Evolutionary conservation across 1,140 invertebrate genomes (phyloP).

Genomic region (Nasonia giraulti): DNA sequence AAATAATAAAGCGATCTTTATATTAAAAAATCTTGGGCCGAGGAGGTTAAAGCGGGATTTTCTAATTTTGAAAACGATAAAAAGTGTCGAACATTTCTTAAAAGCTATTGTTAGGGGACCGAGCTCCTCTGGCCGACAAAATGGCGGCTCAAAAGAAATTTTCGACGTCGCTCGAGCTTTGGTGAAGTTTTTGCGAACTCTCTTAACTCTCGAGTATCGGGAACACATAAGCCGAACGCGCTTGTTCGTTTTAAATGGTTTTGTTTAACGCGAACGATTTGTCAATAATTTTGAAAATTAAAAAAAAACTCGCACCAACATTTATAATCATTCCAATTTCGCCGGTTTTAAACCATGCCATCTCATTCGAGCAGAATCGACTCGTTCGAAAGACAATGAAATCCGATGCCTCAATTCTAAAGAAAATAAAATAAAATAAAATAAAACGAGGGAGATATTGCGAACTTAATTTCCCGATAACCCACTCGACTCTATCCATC

Average conservation of each 20-base stretch:
- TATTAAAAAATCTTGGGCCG: too few relatives aligned
- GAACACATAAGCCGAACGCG: too few relatives aligned
- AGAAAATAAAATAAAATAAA: not conserved
- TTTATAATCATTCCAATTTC: too few relatives aligned
- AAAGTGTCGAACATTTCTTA: not conserved
- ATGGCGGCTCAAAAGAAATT: slow-evolving; percentile 43
- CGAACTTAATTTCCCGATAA: not conserved
- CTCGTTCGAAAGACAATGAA: not conserved
- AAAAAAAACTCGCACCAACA: not conserved
- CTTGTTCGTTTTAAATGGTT: not conserved
- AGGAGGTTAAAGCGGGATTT: not conserved
- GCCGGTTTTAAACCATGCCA: too few relatives aligned
- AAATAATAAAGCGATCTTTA: not conserved
- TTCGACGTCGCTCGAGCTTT: not conserved
- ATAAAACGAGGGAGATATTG: too few relatives aligned
- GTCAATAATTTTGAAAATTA: not conserved
- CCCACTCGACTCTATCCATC: not conserved
- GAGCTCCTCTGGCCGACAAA: slow-evolving; percentile 24
- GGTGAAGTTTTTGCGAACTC: not conserved
- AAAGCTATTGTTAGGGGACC: not conserved
- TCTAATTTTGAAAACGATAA: not conserved
- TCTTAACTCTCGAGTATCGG: not conserved
- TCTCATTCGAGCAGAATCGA: too few relatives aligned
- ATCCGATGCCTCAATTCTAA: not conserved
- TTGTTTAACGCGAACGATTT: not conserved